Base-by-base conservation (phyloP, 2,888 invertebrate species). In the Idaea dimidiata region DNA sequence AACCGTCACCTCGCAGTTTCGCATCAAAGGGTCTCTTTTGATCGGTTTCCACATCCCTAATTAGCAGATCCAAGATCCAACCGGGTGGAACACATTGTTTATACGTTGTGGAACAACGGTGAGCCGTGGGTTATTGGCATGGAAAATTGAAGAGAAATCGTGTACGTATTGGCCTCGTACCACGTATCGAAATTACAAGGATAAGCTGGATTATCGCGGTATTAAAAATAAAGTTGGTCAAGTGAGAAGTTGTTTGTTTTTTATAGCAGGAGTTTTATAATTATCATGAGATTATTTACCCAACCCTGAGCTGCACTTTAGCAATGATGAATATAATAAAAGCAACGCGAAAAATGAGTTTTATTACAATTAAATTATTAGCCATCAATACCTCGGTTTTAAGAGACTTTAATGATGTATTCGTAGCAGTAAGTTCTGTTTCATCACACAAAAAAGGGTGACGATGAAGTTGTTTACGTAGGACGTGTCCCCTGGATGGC, bases 11-110 rank as follows among this genome's bases (percentile, higher is more conserved):
- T 84, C 82, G 83, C 87, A 86, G 81, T 83, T 82, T 82, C 82
- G 83, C 89, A 88, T 91, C 89, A 90, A 89, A 89, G 89, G 85
- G 78, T 80, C 82, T 79, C 85, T 82, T 87, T 84, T 81, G 87
- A 88, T 86, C 87, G 84, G 81, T 83, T 84, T 82, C 83, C 85
- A 81, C 81, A 86, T 81, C 86, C 89, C 86, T 91, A 91, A 91
- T 91, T 91, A 91, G 89, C 88, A 82, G 83, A 84, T 83, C 81
- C 83, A 78, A 68, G 70, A 75, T 66, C 77, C 84, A 76, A 74
- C 83, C 87, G 76, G 67, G 81, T 80, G 91, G 89, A 91, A 92
- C 86, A 88, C 87, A 92, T 91, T 91, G 91, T 89, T 91, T 91
- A 92, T 91, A 89, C 90, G 87, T 84, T 87, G 84, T 85, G 87